Percentiles rank a stretch among this genome's conserved stretches.
Evolutionary conservation across 1,140 invertebrate genomes (phyloP).

Genomic region (Eciton burchellii): DNA sequence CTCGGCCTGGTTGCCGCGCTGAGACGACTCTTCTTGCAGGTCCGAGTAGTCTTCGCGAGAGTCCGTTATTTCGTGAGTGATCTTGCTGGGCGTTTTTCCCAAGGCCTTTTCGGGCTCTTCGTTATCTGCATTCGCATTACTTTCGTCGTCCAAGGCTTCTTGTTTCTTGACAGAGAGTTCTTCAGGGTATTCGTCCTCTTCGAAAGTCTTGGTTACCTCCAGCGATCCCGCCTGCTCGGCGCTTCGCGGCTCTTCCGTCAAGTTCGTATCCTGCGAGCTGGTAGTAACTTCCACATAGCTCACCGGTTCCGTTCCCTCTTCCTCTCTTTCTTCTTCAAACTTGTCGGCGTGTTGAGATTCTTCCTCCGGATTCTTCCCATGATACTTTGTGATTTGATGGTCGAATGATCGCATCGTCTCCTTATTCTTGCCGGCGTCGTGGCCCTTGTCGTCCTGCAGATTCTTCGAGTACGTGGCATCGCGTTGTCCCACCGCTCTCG

Average conservation of each 20-base stretch:
- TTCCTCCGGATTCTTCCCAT: neutral
- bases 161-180: neutral
- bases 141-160: slow-evolving; percentile 13
- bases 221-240: slow-evolving; percentile 27
- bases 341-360: neutral
- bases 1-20: neutral
- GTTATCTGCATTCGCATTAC: neutral
- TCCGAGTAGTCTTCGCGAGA: slow-evolving; percentile 26
- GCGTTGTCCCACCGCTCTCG: slow-evolving; percentile 47
- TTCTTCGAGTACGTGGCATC: slow-evolving; percentile 20
- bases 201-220: slow-evolving; percentile 28
- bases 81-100: slow-evolving; percentile 16
- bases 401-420: slow-evolving; percentile 16
- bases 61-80: slow-evolving; percentile 9
- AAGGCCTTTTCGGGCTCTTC: slow-evolving; percentile 17
- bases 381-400: slow-evolving; percentile 25
- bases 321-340: neutral
- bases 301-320: slow-evolving; percentile 12
- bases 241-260: neutral
- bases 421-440: neutral
- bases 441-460: slow-evolving; percentile 23
- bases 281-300: neutral
- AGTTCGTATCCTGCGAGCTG: neutral
- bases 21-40: slow-evolving; percentile 16
- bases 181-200: slow-evolving; percentile 22